Base-by-base conservation (phyloP, 2,113 vertebrate genomes). In the Numenius arquata region DNA sequence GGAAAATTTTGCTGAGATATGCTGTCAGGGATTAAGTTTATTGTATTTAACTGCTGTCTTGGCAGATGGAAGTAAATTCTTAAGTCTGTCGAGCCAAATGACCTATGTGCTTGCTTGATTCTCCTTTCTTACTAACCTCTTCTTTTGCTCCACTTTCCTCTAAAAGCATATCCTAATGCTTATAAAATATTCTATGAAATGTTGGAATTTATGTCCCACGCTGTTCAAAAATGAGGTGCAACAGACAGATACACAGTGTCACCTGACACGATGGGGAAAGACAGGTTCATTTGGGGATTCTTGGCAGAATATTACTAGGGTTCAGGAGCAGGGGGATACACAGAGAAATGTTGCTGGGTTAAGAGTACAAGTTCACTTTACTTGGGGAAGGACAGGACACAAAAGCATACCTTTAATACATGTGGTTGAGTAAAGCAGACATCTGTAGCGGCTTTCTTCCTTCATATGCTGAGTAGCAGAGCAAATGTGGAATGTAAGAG, bases 231-330 rank as follows among this genome's bases (percentile, higher is more conserved):
- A 45, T 58, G 48, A 84, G 29, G 8, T 59, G 26, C 7, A 81
- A 34, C 11, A 50, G 20, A 67, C 25, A 59, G 22, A 41, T 22
- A 30, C 14, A 66, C 23, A 38, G 11, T 67, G 29, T 30, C 12
- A 56, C 6, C 20, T 2, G 1, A 74, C 14, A 14, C 6, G 45
- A 9, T 1, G 1, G 6, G 45, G 15, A 56, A 19, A 62, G 38
- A 30, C 5, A 67, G 6, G 9, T 55, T 63, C 15, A 55, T 79
- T 8, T 72, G 9, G 4, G 21, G 17, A 40, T 80, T 11, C 48
- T 86, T 89, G 52, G 15, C 16, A 50, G 43, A 68, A 72, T 58
- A 36, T 27, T 79, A 34, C 14, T 8, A 13, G 5, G 5, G 12
- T 5, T 56, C 48, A 90, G 30, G 38, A 79, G 41, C 15, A 52